Evolutionary conservation across 1,140 invertebrate species (phyloP).

Genomic region (Atta texana): DNA sequence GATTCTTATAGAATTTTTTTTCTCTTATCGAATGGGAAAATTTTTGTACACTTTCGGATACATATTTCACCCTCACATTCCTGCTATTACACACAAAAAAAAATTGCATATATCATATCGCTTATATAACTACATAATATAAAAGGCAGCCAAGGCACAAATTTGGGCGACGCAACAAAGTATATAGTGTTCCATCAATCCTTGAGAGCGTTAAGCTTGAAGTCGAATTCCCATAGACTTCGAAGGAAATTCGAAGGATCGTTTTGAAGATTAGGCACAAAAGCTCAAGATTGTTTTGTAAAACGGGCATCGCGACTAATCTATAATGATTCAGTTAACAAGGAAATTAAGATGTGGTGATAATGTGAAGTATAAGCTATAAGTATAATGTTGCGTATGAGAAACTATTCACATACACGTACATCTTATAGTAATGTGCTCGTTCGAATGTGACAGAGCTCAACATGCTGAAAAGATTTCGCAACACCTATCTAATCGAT

Average conservation of each 20-base stretch:
- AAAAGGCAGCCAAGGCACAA: constrained; percentile 73
- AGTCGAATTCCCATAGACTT: neutral
- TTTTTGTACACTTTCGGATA: constrained; percentile 34
- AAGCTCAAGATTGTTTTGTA: constrained; percentile 61
- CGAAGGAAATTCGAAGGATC: neutral
- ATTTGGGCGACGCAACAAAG: constrained; percentile 56
- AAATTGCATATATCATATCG: constrained; percentile 33
- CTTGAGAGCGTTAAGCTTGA: constrained; percentile 10
- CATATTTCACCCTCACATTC: constrained; percentile 13
- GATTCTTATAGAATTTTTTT: neutral
- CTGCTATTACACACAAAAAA: constrained; percentile 6
- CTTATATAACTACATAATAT: constrained; percentile 53
- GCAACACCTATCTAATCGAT: constrained; percentile 31
- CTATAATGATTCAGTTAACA: constrained; percentile 59
- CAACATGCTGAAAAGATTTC: constrained; percentile 58
- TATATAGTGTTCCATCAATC: constrained; percentile 13
- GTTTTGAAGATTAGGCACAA: constrained; percentile 27
- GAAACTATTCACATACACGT: constrained; percentile 68
- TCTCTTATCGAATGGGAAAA: neutral
- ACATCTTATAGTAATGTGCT: constrained; percentile 71
- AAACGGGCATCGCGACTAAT: constrained; percentile 63
- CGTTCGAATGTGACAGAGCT: constrained; percentile 60
- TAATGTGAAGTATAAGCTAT: constrained; percentile 68
- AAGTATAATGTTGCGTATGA: constrained; percentile 63
- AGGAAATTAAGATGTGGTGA: constrained; percentile 55